phyloP scores from a whole-genome alignment of 2,888 invertebrate genomes.

The Mamestra brassicae region DNA sequence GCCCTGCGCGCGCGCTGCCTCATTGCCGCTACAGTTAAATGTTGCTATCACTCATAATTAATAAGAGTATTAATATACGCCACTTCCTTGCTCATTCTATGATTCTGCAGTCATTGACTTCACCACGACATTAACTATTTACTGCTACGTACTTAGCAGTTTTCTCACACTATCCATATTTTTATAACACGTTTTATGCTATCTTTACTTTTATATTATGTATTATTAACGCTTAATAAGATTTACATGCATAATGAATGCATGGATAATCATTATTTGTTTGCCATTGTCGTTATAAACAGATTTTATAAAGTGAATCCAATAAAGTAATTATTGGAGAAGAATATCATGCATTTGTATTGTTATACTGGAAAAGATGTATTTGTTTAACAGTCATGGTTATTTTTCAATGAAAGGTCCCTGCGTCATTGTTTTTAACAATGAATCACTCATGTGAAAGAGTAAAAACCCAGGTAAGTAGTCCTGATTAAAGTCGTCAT shows the following conservation, averaged over 20 bases:
- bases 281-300: conserved; percentile 28
- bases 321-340: not conserved
- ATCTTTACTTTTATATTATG: conserved; percentile 17
- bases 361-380: not conserved
- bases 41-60: conserved; percentile 61
- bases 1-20: conserved; percentile 66
- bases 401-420: conserved; percentile 22
- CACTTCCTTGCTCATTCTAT: conserved; percentile 53
- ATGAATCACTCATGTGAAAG: conserved; percentile 56
- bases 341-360: not conserved
- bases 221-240: conserved; percentile 22
- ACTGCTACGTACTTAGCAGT: conserved; percentile 20
- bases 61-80: conserved; percentile 56
- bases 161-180: conserved; percentile 40
- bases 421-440: conserved; percentile 45
- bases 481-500: conserved; percentile 59
- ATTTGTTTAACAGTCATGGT: not conserved
- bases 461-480: conserved; percentile 59
- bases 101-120: conserved; percentile 63
- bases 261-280: conserved; percentile 14
- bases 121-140: conserved; percentile 45
- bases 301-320: conserved; percentile 20
- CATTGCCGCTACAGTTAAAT: conserved; percentile 66
- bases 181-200: conserved; percentile 19
- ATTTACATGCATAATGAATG: conserved; percentile 20